phyloP scores from a whole-genome alignment of 2,113 vertebrate genomes.

The Hypocryptadius cinnamomeus region DNA sequence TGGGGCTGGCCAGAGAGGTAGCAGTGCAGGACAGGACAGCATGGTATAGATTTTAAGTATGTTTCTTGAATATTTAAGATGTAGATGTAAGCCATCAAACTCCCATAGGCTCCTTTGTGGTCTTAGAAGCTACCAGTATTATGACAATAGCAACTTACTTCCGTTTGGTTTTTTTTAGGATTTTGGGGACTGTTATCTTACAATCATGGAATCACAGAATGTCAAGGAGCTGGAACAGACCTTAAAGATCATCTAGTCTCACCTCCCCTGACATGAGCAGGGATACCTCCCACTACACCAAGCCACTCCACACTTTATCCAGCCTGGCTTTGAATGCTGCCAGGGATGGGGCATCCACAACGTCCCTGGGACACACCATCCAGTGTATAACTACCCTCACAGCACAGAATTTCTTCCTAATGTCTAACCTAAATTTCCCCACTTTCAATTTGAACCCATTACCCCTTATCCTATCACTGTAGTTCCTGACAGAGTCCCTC shows the following conservation, averaged over 20 bases:
- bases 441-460: neutral
- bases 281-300: neutral
- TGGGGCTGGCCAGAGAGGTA: neutral
- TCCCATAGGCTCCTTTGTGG: neutral
- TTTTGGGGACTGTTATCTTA: neutral
- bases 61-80: neutral
- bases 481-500: neutral
- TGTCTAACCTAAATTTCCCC: neutral
- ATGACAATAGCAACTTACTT: neutral
- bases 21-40: neutral
- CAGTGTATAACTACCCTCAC: neutral
- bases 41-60: accelerated
- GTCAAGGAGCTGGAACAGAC: neutral
- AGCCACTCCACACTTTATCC: neutral
- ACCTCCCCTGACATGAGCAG: neutral
- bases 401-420: neutral
- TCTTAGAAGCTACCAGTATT: neutral
- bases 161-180: too few relatives aligned
- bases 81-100: neutral
- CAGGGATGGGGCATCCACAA: neutral
- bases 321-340: neutral
- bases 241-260: neutral
- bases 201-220: neutral
- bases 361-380: accelerated
- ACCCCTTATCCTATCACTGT: too few relatives aligned